Evolutionary conservation across 2,888 invertebrate species (phyloP).

Genomic region (Eupithecia abbreviata): DNA sequence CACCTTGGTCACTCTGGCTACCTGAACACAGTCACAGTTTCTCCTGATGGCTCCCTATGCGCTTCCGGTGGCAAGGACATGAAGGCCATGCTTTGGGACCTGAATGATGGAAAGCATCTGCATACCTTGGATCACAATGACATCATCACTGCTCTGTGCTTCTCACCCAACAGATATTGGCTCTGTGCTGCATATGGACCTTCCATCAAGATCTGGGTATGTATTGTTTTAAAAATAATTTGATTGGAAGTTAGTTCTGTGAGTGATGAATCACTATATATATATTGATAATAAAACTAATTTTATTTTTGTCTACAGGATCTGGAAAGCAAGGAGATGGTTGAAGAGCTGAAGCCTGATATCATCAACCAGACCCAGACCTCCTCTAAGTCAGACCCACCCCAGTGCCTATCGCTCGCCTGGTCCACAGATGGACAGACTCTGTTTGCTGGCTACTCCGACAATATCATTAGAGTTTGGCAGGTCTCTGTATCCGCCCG

Average conservation of each 20-base stretch:
- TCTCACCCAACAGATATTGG: constrained; percentile 99
- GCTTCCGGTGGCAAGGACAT: constrained; percentile 99
- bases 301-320: constrained; percentile 84
- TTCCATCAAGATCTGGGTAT: constrained; percentile 98
- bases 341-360: constrained; percentile 99
- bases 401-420: constrained; percentile 97
- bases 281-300: constrained; percentile 9
- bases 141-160: constrained; percentile 98
- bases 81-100: constrained; percentile 99
- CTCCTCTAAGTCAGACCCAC: constrained; percentile 92
- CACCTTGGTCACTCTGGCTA: constrained; percentile 98
- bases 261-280: neutral
- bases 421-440: constrained; percentile 99
- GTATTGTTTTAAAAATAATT: constrained; percentile 42
- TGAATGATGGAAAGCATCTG: constrained; percentile 99
- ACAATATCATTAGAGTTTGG: constrained; percentile 99
- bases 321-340: constrained; percentile 99
- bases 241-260: neutral
- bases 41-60: constrained; percentile 99
- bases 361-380: constrained; percentile 89
- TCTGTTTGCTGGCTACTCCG: constrained; percentile 99
- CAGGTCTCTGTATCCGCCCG: constrained; percentile 96
- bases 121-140: constrained; percentile 99
- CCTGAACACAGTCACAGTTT: constrained; percentile 99
- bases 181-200: constrained; percentile 99